Percentiles rank a stretch among this genome's conserved stretches.
phyloP scores from a whole-genome alignment of 2,797 vertebrate genomes.

The Alauda arvensis region DNA sequence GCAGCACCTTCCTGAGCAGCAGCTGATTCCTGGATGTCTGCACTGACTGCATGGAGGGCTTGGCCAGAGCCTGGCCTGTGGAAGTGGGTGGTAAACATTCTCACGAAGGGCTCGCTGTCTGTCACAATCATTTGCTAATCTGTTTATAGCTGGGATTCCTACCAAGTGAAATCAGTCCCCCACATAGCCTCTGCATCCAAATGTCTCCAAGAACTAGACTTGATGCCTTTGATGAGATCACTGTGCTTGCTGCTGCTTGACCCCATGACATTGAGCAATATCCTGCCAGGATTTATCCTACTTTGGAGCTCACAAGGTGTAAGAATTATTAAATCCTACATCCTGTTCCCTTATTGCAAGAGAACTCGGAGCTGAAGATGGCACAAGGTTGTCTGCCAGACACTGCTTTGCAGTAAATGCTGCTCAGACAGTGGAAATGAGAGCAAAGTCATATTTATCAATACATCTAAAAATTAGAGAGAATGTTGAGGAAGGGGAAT shows the following conservation, averaged over 20 bases:
- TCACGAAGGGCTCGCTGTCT: constrained; percentile 55
- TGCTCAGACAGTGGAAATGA: background rate
- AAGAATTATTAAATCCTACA: background rate
- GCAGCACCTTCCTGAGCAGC: background rate
- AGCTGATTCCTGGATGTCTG: constrained; percentile 4
- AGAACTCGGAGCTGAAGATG: background rate
- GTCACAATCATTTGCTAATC: constrained; percentile 59
- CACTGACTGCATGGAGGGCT: background rate
- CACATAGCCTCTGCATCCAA: background rate
- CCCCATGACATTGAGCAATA: background rate
- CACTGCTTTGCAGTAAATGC: background rate
- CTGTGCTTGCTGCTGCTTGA: constrained; percentile 19
- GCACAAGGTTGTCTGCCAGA: background rate
- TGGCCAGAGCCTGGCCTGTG: constrained; percentile 11
- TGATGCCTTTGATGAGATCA: constrained; percentile 37
- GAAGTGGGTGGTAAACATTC: constrained; percentile 56
- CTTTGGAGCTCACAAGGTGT: background rate
- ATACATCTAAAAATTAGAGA: background rate
- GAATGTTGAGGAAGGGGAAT: background rate
- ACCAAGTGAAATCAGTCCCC: constrained; percentile 56
- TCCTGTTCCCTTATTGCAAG: background rate
- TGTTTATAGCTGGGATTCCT: constrained; percentile 67
- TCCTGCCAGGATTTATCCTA: background rate
- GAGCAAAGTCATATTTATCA: background rate
- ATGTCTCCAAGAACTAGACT: constrained; percentile 21